A percentile compares a stretch with the other conserved stretches of the same genome.
phyloP scores from a whole-genome alignment of 2,797 vertebrate genomes.

The Muscicapa comitata region DNA sequence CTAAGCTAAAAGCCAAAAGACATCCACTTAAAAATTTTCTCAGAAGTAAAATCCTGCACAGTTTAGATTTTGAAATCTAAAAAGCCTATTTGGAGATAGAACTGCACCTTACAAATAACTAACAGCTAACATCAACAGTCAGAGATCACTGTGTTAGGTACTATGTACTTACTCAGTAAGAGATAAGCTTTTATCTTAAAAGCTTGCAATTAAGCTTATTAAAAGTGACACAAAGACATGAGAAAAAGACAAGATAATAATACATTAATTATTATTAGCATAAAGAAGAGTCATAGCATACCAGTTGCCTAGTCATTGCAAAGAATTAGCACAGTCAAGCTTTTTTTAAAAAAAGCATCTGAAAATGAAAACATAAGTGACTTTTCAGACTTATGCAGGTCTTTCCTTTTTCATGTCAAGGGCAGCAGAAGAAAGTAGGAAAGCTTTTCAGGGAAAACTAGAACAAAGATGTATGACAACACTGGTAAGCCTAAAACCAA shows the following conservation, averaged over 20 bases:
- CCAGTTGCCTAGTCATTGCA: conserved; percentile 53
- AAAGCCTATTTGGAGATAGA: background rate
- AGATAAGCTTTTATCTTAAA: conserved; percentile 33
- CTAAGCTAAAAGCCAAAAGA: background rate
- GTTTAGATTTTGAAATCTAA: background rate
- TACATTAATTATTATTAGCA: conserved; percentile 42
- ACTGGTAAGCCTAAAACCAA: background rate
- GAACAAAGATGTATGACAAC: background rate
- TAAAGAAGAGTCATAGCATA: conserved; percentile 52
- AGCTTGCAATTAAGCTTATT: conserved; percentile 52
- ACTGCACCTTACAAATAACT: conserved; percentile 8
- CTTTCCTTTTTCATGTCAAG: background rate
- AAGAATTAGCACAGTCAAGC: conserved; percentile 17
- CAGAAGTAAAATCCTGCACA: background rate
- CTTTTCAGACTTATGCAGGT: background rate
- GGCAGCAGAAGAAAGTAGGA: background rate
- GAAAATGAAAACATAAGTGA: background rate
- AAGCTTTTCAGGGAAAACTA: background rate
- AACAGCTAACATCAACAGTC: background rate
- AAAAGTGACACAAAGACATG: conserved; percentile 26
- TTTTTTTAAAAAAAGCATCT: background rate
- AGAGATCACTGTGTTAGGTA: background rate
- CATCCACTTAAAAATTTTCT: background rate
- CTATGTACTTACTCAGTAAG: background rate
- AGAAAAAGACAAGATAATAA: conserved; percentile 57